Conservation (phyloP, 2,888 invertebrate genomes). For the Tromatobia lineatoria region DNA sequence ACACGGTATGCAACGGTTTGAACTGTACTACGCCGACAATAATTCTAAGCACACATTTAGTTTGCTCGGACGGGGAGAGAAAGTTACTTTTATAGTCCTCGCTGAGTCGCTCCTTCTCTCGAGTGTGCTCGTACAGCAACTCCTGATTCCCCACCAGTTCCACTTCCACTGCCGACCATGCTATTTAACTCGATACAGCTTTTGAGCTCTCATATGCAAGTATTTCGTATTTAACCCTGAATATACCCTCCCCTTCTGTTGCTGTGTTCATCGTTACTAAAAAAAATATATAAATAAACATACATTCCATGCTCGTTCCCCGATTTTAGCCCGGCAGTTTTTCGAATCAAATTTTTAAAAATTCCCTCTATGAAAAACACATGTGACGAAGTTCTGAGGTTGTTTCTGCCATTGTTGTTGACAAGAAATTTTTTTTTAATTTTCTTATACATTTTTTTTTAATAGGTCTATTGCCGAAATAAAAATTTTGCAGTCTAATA, state of each 20-base stretch:
- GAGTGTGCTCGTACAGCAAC: constrained; percentile 5
- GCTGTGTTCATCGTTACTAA: background rate
- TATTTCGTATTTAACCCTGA: background rate
- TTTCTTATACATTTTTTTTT: no score
- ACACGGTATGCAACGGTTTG: constrained; percentile 43
- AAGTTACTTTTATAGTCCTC: constrained; percentile 50
- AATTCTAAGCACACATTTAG: constrained; percentile 59
- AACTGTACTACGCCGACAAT: constrained; percentile 50
- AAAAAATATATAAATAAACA: background rate
- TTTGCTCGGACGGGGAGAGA: constrained; percentile 30
- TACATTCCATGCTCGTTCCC: no score
- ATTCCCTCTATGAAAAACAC: no score
- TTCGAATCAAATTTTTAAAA: no score
- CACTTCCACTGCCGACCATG: background rate
- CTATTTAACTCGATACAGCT: constrained; percentile 36
- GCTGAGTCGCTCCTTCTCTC: constrained; percentile 5
- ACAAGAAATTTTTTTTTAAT: no score
- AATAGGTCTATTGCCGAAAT: no score
- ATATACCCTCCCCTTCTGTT: background rate
- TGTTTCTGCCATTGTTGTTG: no score
- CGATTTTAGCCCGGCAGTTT: no score
- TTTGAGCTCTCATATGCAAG: constrained; percentile 1
- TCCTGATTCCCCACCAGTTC: constrained; percentile 5
- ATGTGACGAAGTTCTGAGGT: background rate
- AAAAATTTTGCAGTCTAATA: no score